A percentile compares a stretch with the other conserved stretches of the same genome.
These are phyloP conservation scores for Agapornis canus DNA, from an alignment of 2,797 vertebrate species.

Conservation along the genomic window DNA sequence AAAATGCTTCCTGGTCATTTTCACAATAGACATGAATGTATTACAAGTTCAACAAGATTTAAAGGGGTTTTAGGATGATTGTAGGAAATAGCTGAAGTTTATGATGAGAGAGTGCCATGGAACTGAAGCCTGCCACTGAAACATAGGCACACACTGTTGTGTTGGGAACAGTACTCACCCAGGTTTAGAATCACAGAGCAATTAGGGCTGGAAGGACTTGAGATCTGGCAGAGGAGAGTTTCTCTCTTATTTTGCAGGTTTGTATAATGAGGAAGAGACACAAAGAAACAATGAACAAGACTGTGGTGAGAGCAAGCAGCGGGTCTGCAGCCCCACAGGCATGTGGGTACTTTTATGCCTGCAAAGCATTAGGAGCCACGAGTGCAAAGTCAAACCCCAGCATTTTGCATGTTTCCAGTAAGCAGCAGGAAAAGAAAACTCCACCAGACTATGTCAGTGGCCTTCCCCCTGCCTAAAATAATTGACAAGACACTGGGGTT, in stretches of 20 bases:
- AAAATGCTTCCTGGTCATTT: neutral
- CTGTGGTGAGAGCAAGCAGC: neutral
- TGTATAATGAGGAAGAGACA: neutral
- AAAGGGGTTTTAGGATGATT: neutral
- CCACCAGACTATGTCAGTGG: accelerated
- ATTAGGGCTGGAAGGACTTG: neutral
- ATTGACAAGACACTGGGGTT: neutral
- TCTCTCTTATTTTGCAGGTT: neutral
- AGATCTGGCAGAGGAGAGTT: neutral
- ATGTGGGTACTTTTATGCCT: neutral
- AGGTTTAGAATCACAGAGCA: neutral
- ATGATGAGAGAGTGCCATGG: neutral
- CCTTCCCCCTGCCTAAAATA: neutral
- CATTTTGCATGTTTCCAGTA: neutral
- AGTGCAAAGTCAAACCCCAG: neutral
- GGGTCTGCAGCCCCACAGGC: neutral
- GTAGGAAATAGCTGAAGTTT: neutral
- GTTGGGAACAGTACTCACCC: neutral
- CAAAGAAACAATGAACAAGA: neutral
- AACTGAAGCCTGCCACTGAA: neutral
- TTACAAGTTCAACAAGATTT: neutral
- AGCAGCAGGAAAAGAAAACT: neutral
- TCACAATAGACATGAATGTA: accelerated
- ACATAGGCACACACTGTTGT: neutral
- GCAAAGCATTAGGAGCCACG: accelerated